Base-by-base conservation (phyloP, 2,797 vertebrate genomes). In the Clamator glandarius region DNA sequence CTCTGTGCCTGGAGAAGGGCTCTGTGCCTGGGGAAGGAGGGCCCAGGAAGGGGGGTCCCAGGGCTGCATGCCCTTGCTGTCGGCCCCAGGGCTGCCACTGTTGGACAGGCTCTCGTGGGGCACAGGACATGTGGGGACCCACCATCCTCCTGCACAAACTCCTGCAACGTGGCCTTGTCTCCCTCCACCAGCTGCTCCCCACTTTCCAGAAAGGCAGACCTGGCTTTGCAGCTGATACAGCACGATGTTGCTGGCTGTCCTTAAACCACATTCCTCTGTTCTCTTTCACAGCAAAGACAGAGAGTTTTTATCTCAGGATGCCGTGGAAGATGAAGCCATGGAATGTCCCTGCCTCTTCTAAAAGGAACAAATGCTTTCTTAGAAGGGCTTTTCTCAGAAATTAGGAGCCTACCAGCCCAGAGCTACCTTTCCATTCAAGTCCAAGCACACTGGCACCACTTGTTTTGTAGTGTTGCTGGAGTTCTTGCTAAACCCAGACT, bases 361-460 rank as follows among this genome's bases (percentile, higher is more conserved):
- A 48, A 63, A 36, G 62, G 50, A 78, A 4, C 15, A 25, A 33
- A 19, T 61, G 26, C 36, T 64, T 61, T 44, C 44, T 62, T 57
- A 18, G 46, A 17, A n/a, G 42, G 31, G 33, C 36, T 31, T 59
- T 72, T 39, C 73, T 25, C 23, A 15, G 21, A 15, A 67, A 21
- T 28, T 1, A 15, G 18, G 12, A 41, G 46, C 23, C 20, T 5
- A 46, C 29, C 18, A 3, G 8, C 39, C 36, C 26, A 11, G 21
- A 26, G 42, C 11, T 46, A 5, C 46, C 4, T 72, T 64, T 63
- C 66, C 41, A 11, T 16, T 18, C 46, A 29, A 24, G 55, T 35
- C 74, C 17, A 8, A 29, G n/a, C 0, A 0, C 5, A 10, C 12
- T 9, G 29, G 24, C 26, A 11, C 24, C 48, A 9, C 26, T 46